Evolutionary conservation across 2,888 invertebrate species (phyloP).

Genomic region (Drosophila gaucha): DNA sequence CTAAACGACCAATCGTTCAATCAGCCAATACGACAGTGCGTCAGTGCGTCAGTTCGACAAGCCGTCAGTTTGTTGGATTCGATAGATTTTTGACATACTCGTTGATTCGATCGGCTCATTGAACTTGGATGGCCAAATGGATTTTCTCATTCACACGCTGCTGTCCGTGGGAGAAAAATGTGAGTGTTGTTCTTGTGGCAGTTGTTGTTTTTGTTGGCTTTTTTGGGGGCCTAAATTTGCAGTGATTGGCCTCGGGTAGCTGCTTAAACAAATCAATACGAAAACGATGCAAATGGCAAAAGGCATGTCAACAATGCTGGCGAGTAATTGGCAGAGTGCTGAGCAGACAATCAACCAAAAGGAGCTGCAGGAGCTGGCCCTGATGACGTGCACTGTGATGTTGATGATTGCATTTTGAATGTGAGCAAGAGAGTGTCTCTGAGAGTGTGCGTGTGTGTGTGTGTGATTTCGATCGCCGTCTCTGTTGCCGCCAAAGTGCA

Average conservation of each 20-base stretch:
- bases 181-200: slow-evolving; percentile 12
- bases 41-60: background rate
- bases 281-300: slow-evolving; percentile 78
- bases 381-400: slow-evolving; percentile 65
- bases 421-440: slow-evolving; percentile 3
- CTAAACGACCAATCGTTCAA: slow-evolving; percentile 11
- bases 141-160: slow-evolving; percentile 71
- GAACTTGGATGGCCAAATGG: too few relatives aligned
- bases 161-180: slow-evolving; percentile 77
- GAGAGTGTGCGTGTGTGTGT: slow-evolving; percentile 13
- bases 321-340: slow-evolving; percentile 75
- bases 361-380: slow-evolving; percentile 26
- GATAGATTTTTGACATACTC: slow-evolving; percentile 74
- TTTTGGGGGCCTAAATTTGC: slow-evolving; percentile 48
- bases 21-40: slow-evolving; percentile 1
- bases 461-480: slow-evolving; percentile 62
- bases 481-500: slow-evolving; percentile 70
- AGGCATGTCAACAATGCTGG: slow-evolving; percentile 75
- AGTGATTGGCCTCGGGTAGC: slow-evolving; percentile 42
- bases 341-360: slow-evolving; percentile 32
- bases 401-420: slow-evolving; percentile 70
- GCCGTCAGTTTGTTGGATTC: slow-evolving; percentile 29
- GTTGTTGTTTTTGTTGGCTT: slow-evolving; percentile 13
- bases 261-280: slow-evolving; percentile 78
- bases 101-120: slow-evolving; percentile 38